Conservation (phyloP, 2,888 invertebrate genomes). For the Microctonus aethiopoides region DNA sequence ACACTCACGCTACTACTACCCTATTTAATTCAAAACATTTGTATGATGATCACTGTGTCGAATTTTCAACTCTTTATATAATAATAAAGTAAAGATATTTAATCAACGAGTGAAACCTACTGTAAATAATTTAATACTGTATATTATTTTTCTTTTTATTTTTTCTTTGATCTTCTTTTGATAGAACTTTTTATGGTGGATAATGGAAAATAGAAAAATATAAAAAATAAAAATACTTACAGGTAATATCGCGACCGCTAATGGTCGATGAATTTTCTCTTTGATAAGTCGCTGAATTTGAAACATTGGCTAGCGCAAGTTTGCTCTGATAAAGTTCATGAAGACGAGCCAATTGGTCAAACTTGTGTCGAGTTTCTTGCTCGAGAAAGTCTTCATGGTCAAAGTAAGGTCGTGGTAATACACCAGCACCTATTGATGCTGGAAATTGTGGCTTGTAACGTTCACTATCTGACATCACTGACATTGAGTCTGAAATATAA, state of each 20-base stretch:
- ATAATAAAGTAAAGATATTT: neutral
- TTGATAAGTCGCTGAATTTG: conserved; percentile 74
- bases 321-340: conserved; percentile 86
- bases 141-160: neutral
- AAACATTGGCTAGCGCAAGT: conserved; percentile 79
- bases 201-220: neutral
- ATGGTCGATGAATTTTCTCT: conserved; percentile 63
- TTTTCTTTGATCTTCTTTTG: neutral
- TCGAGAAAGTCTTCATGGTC: conserved; percentile 69
- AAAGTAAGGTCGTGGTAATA: conserved; percentile 63
- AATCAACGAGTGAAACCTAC: neutral
- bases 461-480: conserved; percentile 66
- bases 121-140: neutral
- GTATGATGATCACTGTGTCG: neutral
- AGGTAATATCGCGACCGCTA: conserved; percentile 60
- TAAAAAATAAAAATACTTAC: conserved; percentile 55
- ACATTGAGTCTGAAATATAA: conserved; percentile 66
- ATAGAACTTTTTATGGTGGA: neutral
- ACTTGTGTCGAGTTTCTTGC: conserved; percentile 70
- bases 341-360: conserved; percentile 84
- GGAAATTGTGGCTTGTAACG: conserved; percentile 63
- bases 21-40: conserved; percentile 21
- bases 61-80: conserved; percentile 3
- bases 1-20: conserved; percentile 16
- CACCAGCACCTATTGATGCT: conserved; percentile 55